These are phyloP conservation scores for Elephas maximus DNA, from an alignment of 2,113 vertebrate genomes.

Conservation along the genomic window DNA sequence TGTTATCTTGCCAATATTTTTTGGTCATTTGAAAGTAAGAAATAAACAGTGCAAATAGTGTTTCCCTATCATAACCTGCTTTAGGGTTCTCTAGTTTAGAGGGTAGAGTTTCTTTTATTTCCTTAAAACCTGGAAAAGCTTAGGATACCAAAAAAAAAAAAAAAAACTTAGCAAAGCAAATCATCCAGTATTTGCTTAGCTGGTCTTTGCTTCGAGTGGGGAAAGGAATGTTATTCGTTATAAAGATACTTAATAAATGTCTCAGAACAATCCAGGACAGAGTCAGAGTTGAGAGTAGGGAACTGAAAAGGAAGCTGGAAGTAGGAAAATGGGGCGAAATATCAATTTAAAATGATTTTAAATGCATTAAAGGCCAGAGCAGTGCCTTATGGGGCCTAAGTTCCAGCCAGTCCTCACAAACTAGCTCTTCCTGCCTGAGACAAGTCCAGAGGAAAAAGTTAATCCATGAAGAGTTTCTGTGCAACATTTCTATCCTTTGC, in stretches of 20 bases:
- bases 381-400: constrained; percentile 63
- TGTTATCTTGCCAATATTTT: constrained; percentile 72
- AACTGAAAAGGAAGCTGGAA: constrained; percentile 17
- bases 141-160: constrained; percentile 58
- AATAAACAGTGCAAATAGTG: constrained; percentile 64
- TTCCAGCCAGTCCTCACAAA: constrained; percentile 40
- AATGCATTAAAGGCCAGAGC: constrained; percentile 42
- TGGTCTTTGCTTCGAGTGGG: constrained; percentile 58
- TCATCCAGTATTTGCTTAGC: constrained; percentile 61
- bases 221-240: constrained; percentile 7
- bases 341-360: constrained; percentile 65
- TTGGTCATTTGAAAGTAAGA: constrained; percentile 73
- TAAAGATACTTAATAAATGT: constrained; percentile 40
- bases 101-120: constrained; percentile 45
- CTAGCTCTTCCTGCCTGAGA: constrained; percentile 56
- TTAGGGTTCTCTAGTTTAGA: constrained; percentile 59
- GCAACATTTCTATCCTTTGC: neutral
- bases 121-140: constrained; percentile 73
- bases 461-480: constrained; percentile 77
- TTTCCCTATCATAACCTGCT: constrained; percentile 19
- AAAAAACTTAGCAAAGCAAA: constrained; percentile 64
- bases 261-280: constrained; percentile 47
- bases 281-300: neutral
- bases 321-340: constrained; percentile 26
- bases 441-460: constrained; percentile 52